A percentile compares a stretch with the other conserved stretches of the same genome.
These are phyloP conservation scores for Hybognathus amarus DNA, from an alignment of 2,797 vertebrate species.

Conservation along the genomic window DNA sequence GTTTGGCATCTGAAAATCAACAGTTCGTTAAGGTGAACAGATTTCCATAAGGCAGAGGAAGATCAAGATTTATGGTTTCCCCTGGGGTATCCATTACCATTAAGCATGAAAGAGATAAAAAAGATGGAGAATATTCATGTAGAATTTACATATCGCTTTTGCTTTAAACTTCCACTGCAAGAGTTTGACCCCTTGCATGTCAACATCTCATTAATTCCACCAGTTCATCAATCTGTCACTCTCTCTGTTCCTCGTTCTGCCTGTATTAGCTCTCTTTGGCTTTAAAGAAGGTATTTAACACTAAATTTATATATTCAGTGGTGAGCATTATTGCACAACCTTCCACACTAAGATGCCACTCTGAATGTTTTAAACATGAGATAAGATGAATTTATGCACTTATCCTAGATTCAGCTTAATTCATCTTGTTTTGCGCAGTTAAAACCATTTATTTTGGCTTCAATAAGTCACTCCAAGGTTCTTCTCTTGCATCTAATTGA, in stretches of 20 bases:
- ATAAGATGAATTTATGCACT: slow-evolving; percentile 4
- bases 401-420: slow-evolving; percentile 4
- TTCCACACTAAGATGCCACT: slow-evolving; percentile 9
- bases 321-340: slow-evolving; percentile 28
- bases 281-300: slow-evolving; percentile 25
- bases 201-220: slow-evolving; percentile 39
- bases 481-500: neutral
- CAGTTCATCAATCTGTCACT: slow-evolving; percentile 24
- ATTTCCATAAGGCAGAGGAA: slow-evolving; percentile 40
- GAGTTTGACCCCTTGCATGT: slow-evolving; percentile 28
- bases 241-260: slow-evolving; percentile 2
- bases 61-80: slow-evolving; percentile 28
- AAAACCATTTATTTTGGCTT: slow-evolving; percentile 14
- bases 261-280: slow-evolving; percentile 15
- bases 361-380: slow-evolving; percentile 51
- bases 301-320: slow-evolving; percentile 41
- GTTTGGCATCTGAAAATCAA: slow-evolving; percentile 22
- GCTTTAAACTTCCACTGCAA: slow-evolving; percentile 3
- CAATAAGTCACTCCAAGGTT: neutral
- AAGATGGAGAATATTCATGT: slow-evolving; percentile 32
- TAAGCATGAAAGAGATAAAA: slow-evolving; percentile 60
- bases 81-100: slow-evolving; percentile 72
- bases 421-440: neutral
- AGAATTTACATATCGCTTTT: slow-evolving; percentile 17
- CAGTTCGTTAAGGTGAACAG: slow-evolving; percentile 40